Percentiles rank a stretch among this genome's conserved stretches.
These are phyloP conservation scores for Spinus olivaceus DNA, from an alignment of 2,797 vertebrate genomes.

Conservation along the genomic window DNA sequence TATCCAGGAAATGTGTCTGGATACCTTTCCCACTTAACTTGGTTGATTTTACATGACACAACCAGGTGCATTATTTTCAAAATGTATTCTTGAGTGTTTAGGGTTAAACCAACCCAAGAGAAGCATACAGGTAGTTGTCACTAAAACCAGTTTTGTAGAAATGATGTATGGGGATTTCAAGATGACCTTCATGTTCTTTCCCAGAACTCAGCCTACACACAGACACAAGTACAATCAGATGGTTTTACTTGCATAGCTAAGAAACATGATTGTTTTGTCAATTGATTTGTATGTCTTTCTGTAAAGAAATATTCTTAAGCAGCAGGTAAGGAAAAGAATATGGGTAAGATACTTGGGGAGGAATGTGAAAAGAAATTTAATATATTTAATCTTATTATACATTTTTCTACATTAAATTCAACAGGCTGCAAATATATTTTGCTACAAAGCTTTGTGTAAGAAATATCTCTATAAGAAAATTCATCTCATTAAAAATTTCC, in stretches of 20 bases:
- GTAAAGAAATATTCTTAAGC: not conserved
- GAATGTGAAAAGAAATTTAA: conserved; percentile 67
- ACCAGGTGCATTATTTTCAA: not conserved
- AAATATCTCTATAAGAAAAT: conserved; percentile 83
- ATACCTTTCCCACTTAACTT: not conserved
- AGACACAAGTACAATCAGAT: not conserved
- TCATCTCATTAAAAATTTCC: conserved; percentile 82
- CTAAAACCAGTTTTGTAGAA: not conserved
- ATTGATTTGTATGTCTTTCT: not conserved
- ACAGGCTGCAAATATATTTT: conserved; percentile 78
- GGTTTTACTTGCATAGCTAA: not conserved
- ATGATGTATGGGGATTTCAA: not conserved
- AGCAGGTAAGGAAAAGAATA: conserved; percentile 41
- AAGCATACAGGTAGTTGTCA: not conserved
- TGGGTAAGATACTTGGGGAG: conserved; percentile 9
- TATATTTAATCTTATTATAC: conserved; percentile 82
- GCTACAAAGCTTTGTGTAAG: conserved; percentile 82
- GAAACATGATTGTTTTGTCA: not conserved
- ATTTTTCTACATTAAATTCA: conserved; percentile 79
- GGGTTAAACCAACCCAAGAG: not conserved
- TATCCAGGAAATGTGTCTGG: not conserved
- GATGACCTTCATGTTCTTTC: not conserved
- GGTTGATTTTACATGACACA: not conserved
- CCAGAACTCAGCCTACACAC: not conserved
- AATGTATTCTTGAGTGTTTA: not conserved